Evolutionary conservation across 2,797 vertebrate genomes (phyloP).

Genomic region (Galago senegalensis): DNA sequence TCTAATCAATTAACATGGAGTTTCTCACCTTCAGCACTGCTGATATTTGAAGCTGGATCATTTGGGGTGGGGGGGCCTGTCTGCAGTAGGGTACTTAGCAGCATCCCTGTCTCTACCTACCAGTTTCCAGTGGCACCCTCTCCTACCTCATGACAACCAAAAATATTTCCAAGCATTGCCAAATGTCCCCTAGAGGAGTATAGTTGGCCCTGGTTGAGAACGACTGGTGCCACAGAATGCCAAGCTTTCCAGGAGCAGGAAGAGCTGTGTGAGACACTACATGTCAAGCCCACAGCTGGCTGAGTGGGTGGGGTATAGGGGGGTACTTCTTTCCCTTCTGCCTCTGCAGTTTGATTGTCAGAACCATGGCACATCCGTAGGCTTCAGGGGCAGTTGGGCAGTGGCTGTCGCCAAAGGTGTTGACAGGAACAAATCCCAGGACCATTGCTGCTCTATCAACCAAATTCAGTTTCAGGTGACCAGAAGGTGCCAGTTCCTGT

Average conservation of each 20-base stretch:
- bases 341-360: not conserved
- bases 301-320: too few relatives aligned
- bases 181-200: not conserved
- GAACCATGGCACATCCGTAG: not conserved
- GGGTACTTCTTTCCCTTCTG: not conserved
- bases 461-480: not conserved
- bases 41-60: not conserved
- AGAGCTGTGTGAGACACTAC: not conserved
- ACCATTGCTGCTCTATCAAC: not conserved
- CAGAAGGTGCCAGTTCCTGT: not conserved
- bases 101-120: not conserved
- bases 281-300: not conserved
- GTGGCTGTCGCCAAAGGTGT: not conserved
- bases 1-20: not conserved
- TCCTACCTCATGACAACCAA: not conserved
- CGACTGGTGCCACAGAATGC: not conserved
- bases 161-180: not conserved
- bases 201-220: not conserved
- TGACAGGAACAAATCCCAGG: not conserved
- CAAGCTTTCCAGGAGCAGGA: not conserved
- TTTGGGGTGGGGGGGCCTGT: not conserved
- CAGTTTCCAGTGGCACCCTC: not conserved
- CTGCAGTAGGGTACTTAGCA: too few relatives aligned
- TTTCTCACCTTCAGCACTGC: not conserved
- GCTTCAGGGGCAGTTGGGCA: not conserved